Conservation (phyloP, 92 coral and sea anemone genomes). For the Umimayanthus kanabou region DNA sequence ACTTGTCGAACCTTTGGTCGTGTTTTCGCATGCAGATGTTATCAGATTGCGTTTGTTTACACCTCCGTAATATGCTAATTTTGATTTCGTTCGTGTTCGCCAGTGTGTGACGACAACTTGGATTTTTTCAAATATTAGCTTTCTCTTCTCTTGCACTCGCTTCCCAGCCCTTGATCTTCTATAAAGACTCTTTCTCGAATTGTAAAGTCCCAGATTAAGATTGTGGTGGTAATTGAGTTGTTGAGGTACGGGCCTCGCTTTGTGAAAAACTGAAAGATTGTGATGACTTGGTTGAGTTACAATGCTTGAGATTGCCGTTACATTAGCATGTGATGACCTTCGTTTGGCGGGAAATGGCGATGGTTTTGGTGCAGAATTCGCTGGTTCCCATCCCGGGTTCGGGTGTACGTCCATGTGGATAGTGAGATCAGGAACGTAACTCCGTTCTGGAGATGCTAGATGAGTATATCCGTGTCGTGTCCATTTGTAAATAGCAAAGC, state of each 20-base stretch:
- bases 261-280: not conserved
- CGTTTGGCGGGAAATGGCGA: constrained; percentile 29
- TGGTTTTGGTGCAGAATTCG: constrained; percentile 21
- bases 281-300: not conserved
- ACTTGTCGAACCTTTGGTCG: too few species aligned
- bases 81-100: constrained; percentile 15
- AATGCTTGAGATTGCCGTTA: constrained; percentile 2
- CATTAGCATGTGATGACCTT: constrained; percentile 26
- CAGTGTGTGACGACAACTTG: constrained; percentile 19
- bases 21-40: too few species aligned
- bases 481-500: too few species aligned
- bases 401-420: not conserved
- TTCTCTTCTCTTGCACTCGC: not conserved
- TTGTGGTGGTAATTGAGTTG: not conserved
- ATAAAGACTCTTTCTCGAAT: not conserved
- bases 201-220: not conserved
- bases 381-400: constrained; percentile 24
- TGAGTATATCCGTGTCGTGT: too few species aligned
- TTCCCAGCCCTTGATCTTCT: constrained; percentile 20
- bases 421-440: too few species aligned
- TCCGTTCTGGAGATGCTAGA: too few species aligned
- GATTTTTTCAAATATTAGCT: not conserved
- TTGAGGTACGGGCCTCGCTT: not conserved
- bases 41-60: too few species aligned
- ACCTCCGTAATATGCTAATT: not conserved